Evolutionary conservation across 2,113 vertebrate species (phyloP).

Genomic region (Vimba vimba): DNA sequence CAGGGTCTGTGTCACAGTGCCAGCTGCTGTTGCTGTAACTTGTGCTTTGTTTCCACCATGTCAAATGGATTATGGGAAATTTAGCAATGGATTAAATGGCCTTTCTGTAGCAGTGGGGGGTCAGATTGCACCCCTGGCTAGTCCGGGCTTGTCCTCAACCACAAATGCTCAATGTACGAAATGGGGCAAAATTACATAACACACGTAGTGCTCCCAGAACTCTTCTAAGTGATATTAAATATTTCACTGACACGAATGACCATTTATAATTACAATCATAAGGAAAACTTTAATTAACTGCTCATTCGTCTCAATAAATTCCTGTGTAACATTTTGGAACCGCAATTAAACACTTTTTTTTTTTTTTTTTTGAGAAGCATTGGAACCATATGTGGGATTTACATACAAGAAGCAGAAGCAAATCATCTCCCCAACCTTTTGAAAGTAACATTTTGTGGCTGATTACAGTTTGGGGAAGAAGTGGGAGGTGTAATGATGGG

Average conservation of each 20-base stretch:
- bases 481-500: conserved; percentile 39
- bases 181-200: neutral
- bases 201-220: neutral
- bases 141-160: conserved; percentile 48
- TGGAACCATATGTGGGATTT: neutral
- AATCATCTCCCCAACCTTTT: conserved; percentile 11
- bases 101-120: conserved; percentile 31
- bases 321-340: neutral
- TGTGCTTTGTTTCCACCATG: conserved; percentile 58
- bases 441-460: conserved; percentile 43
- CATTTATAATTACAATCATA: conserved; percentile 2
- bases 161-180: conserved; percentile 2
- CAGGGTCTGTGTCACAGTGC: conserved; percentile 26
- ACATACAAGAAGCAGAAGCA: conserved; percentile 3
- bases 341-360: neutral
- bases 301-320: conserved; percentile 8
- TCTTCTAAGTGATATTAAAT: neutral
- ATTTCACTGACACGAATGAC: neutral
- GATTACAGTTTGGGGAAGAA: conserved; percentile 40
- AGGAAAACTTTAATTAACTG: neutral
- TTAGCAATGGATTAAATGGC: conserved; percentile 44
- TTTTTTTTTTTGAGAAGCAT: neutral
- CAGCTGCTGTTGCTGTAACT: conserved; percentile 55
- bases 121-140: conserved; percentile 54
- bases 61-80: conserved; percentile 59